phyloP scores from a whole-genome alignment of 2,113 vertebrate species.

The Pogonocichla stellata region DNA sequence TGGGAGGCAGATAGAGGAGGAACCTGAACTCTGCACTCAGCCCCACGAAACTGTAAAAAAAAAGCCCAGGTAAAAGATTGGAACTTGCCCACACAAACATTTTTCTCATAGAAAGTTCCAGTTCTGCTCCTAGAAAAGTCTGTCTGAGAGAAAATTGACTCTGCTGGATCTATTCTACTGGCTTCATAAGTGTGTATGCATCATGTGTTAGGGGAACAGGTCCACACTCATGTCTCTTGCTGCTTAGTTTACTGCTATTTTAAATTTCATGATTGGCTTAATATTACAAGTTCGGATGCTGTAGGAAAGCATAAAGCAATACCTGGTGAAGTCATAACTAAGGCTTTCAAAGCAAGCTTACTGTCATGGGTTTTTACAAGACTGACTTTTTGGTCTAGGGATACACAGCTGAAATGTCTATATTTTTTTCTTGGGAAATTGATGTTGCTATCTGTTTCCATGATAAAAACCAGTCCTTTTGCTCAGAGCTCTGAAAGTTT shows the following conservation, averaged over 20 bases:
- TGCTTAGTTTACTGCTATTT: not conserved
- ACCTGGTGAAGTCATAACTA: slow-evolving; percentile 41
- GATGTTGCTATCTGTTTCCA: slow-evolving; percentile 64
- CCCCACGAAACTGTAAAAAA: not conserved
- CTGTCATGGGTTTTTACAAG: not conserved
- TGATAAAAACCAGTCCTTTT: slow-evolving; percentile 62
- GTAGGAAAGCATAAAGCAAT: slow-evolving; percentile 39
- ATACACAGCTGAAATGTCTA: slow-evolving; percentile 33
- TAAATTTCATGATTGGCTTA: not conserved
- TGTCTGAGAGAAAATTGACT: not conserved
- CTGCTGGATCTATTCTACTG: not conserved
- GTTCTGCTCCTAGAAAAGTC: not conserved
- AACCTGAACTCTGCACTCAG: not conserved
- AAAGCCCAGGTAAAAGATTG: not conserved
- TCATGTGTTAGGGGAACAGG: not conserved
- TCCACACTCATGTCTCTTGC: not conserved
- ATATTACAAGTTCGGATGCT: slow-evolving; percentile 15
- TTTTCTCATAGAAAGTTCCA: not conserved
- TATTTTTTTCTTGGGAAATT: slow-evolving; percentile 29
- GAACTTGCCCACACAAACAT: not conserved
- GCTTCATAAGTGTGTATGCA: fast-evolving
- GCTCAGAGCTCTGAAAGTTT: slow-evolving; percentile 56
- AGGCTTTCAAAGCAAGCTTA: slow-evolving; percentile 44
- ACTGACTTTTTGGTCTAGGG: slow-evolving; percentile 18
- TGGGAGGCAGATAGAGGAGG: not conserved